Conservation (phyloP, 2,888 invertebrate species). For the Graphium colonna region DNA sequence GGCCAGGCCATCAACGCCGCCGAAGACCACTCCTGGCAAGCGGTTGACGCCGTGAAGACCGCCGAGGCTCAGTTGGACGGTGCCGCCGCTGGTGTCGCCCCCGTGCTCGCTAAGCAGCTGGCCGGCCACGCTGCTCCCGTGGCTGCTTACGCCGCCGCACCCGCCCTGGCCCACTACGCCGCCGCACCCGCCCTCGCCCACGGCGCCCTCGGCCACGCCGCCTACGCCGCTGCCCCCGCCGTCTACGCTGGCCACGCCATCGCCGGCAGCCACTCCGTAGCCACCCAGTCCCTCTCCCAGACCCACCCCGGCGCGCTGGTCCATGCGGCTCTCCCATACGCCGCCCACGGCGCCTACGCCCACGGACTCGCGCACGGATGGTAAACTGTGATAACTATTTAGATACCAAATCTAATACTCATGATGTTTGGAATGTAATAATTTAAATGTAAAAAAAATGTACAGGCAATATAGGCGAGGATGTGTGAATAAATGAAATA, state of each 20-base stretch:
- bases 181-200: slow-evolving; percentile 29
- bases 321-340: slow-evolving; percentile 47
- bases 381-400: slow-evolving; percentile 70
- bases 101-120: slow-evolving; percentile 66
- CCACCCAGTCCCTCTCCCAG: slow-evolving; percentile 59
- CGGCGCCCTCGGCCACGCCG: slow-evolving; percentile 30
- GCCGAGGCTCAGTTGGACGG: slow-evolving; percentile 67
- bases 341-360: slow-evolving; percentile 31
- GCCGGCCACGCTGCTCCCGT: slow-evolving; percentile 53
- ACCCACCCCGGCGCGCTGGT: slow-evolving; percentile 59
- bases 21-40: slow-evolving; percentile 72
- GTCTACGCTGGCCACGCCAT: slow-evolving; percentile 35
- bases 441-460: slow-evolving; percentile 59
- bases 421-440: slow-evolving; percentile 63
- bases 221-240: slow-evolving; percentile 32
- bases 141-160: slow-evolving; percentile 33
- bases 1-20: slow-evolving; percentile 72
- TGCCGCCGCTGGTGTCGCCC: slow-evolving; percentile 69
- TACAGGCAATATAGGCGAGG: slow-evolving; percentile 67
- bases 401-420: slow-evolving; percentile 69
- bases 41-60: slow-evolving; percentile 69
- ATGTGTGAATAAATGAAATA: slow-evolving; percentile 73
- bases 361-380: slow-evolving; percentile 52
- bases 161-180: slow-evolving; percentile 35
- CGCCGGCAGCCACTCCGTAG: slow-evolving; percentile 52